Conservation (phyloP, 2,797 vertebrate genomes). For the Agapornis canus region DNA sequence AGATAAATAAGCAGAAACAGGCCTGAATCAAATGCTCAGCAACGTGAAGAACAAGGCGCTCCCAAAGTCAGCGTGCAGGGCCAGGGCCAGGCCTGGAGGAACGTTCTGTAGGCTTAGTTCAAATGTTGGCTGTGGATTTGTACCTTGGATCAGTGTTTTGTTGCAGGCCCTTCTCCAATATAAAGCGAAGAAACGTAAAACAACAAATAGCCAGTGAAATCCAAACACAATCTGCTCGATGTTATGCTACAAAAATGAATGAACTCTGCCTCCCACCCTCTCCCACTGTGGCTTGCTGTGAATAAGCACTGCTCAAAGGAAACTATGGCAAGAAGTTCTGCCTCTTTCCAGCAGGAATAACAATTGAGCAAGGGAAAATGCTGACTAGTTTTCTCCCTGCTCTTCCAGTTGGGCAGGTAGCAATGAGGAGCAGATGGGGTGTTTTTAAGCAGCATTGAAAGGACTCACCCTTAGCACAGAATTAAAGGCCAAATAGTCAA, state of each 20-base stretch:
- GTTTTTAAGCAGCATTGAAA: not conserved
- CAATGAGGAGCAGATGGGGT: not conserved
- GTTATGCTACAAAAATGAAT: constrained; percentile 64
- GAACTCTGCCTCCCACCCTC: constrained; percentile 66
- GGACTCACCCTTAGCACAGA: not conserved
- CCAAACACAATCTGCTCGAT: constrained; percentile 56
- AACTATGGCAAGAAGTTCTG: not conserved
- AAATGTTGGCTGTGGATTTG: constrained; percentile 54
- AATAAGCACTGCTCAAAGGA: constrained; percentile 45
- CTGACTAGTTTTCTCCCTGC: not conserved
- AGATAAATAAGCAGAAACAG: constrained; percentile 39
- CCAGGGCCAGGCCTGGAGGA: not conserved
- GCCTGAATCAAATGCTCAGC: not conserved
- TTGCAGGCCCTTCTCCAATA: constrained; percentile 57
- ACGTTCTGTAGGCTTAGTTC: constrained; percentile 44
- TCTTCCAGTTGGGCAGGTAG: not conserved
- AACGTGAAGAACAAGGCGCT: not conserved
- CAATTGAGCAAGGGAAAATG: not conserved
- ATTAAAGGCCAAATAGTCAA: not conserved
- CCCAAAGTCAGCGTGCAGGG: constrained; percentile 1
- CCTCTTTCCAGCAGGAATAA: constrained; percentile 25
- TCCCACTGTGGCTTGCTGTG: constrained; percentile 64
- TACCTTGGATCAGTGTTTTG: constrained; percentile 60
- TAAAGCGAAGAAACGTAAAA: constrained; percentile 55
- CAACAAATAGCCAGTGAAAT: constrained; percentile 58